Evolutionary conservation across 2,888 invertebrate species (phyloP), one percentile per base, ranked within the genome.

Genomic region (Corbicula japonica): DNA sequence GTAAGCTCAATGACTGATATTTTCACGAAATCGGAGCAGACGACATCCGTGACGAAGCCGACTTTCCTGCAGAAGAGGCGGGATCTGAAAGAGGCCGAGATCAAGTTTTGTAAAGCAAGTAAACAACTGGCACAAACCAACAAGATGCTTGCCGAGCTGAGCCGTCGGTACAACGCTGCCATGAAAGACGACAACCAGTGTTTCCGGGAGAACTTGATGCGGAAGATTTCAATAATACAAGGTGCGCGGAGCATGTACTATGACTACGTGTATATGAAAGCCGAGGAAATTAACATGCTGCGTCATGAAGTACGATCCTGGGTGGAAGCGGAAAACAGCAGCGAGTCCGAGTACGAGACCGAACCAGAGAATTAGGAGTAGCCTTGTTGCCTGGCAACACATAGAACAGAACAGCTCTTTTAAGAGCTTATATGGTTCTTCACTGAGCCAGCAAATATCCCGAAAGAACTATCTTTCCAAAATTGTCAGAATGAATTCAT

Each of bases 81-180:
- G 10, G 56, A 68, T 41, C 32, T 68, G 6, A 21, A 44, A 41
- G 46, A 54, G 23, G 44, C 68, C 30, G 56, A 56, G 35, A 38
- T 68, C 12, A 68, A 68, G 15, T 68, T 68, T 46, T n/a, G 23
- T 28, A 68, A 56, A 44, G 68, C 68, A 15, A 56, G 23, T 32
- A 30, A 26, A 5, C 68, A 68, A 30, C 21, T 68, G n/a, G 12
- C 10, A 10, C 26, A 32, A n/a, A 41, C 56, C 2, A 41, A 68
- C 41, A 56, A 41, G n/a, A 54, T 38, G 41, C 21, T 68, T 1
- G 6, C 56, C 2, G 68, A 56, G 21, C 15, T 68, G 44, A 21
- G 12, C 8, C 35, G 41, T 21, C 35, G 68, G 15, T 68, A 56
- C 30, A 41, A 68, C 44, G 50, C 34, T 23, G 68, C 68, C 1